phyloP scores from a whole-genome alignment of 2,888 invertebrate genomes.

The Stenotaenia linearis region DNA sequence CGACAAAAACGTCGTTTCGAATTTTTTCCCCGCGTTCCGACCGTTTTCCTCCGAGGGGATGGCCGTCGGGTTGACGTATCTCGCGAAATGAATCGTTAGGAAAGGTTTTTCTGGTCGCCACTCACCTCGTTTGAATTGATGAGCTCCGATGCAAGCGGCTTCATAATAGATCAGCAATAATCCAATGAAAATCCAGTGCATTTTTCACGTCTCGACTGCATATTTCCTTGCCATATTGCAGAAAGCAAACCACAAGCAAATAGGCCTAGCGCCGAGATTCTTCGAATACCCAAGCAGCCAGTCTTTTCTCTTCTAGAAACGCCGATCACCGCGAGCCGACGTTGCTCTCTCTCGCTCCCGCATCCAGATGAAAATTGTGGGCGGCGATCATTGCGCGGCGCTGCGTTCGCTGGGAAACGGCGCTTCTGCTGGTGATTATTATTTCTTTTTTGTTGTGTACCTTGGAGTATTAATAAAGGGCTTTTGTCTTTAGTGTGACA shows the following conservation, averaged over 20 bases:
- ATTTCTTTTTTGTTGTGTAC: neutral
- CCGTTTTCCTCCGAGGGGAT: neutral
- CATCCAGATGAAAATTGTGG: constrained; percentile 4
- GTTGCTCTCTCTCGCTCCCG: constrained; percentile 6
- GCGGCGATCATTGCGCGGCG: neutral
- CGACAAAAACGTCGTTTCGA: neutral
- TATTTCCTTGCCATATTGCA: constrained; percentile 37
- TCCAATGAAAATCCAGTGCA: constrained; percentile 38
- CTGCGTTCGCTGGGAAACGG: neutral
- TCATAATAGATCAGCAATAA: constrained; percentile 38
- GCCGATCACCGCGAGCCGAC: constrained; percentile 24
- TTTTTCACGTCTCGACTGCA: constrained; percentile 37
- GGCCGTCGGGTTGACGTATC: neutral
- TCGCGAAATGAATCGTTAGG: neutral
- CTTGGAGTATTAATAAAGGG: too few relatives aligned
- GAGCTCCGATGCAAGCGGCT: constrained; percentile 34
- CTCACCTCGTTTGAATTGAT: constrained; percentile 30
- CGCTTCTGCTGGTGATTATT: neutral
- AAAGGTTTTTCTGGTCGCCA: neutral
- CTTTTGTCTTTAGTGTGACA: too few relatives aligned
- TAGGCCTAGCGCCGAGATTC: constrained; percentile 30
- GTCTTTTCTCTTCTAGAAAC: constrained; percentile 13
- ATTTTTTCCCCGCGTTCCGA: neutral
- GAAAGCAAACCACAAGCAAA: constrained; percentile 24
- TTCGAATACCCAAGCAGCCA: constrained; percentile 6